Percentiles rank a stretch among this genome's conserved stretches.
These are phyloP conservation scores for Clarias fuscus DNA, from an alignment of 2,797 vertebrate genomes.

Conservation along the genomic window DNA sequence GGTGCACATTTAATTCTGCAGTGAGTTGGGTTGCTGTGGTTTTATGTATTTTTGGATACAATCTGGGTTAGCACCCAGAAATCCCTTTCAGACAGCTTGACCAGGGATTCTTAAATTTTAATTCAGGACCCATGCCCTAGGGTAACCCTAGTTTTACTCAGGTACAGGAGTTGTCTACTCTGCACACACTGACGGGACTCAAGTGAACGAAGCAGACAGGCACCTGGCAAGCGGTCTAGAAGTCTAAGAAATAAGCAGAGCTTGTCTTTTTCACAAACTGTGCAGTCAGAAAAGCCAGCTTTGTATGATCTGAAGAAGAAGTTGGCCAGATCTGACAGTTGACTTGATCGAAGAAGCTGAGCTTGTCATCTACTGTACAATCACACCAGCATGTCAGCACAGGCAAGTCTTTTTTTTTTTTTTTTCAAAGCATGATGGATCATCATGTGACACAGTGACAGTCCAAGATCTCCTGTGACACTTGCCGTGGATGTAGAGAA, in stretches of 20 bases:
- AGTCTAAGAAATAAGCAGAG: neutral
- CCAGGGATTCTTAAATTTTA: no score
- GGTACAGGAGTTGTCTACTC: no score
- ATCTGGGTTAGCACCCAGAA: no score
- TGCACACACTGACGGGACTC: neutral
- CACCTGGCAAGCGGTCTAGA: neutral
- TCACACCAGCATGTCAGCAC: neutral
- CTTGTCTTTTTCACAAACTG: neutral
- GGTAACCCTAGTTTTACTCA: no score
- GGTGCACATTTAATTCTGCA: no score
- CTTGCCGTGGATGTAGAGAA: neutral
- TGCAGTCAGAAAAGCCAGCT: neutral
- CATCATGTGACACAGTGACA: neutral
- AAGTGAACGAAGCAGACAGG: neutral
- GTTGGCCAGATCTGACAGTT: neutral
- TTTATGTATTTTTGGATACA: no score
- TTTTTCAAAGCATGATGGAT: neutral
- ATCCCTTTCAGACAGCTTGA: no score
- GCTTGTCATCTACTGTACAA: neutral
- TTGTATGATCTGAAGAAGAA: neutral
- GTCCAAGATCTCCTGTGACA: neutral
- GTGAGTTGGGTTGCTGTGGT: no score
- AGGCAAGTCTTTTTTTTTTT: no score
- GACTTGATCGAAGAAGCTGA: neutral
- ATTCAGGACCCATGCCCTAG: no score